Evolutionary conservation across 2,797 vertebrate genomes (phyloP), one percentile per base, ranked within the genome.

Genomic region (Lemur catta): DNA sequence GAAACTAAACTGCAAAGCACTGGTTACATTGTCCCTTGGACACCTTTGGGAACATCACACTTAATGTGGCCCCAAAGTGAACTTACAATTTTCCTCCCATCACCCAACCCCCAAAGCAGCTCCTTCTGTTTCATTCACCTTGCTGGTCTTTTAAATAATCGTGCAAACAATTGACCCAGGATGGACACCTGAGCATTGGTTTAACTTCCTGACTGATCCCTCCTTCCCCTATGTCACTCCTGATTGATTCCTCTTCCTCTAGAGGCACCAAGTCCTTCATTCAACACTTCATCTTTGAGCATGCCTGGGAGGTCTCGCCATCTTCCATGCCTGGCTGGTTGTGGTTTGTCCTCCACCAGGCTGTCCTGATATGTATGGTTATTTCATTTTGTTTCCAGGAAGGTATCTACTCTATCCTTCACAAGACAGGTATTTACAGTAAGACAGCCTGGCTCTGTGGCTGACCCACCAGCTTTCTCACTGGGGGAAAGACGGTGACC

Each of bases 291-390:
- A 12, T 24, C 24, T 65, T 15, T 46, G 43, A 38, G 48, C 11
- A 7, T 4, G 4, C 75, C n/a, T 61, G 10, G 24, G 35, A 46
- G 46, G 38, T 55, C 14, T 22, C 9, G 0, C 4, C 30, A 2
- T 22, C 69, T 43, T 35, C 65, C n/a, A 26, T 6, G 43, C 61
- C 94, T 65, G 46, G 18, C 69, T 76, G 43, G 15, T 65, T 28
- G 6, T 1, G 2, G 13, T 52, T 18, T 50, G 10, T 52, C 15
- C 9, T 57, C 48, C 35, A 52, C 17, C 55, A 38, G 63, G 74
- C n/a, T 3, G 1, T 87, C 35, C 24, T 48, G n/a, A 4, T 59
- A 1, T 10, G 52, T 41, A 3, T 0, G 50, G 4, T 30, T 24
- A 46, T 11, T 61, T 43, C 12, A 26, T 78, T 22, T 78, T 61